Evolutionary conservation across 30 jellyfish, hydroid and myxozoan genomes (phyloP).

Genomic region (Nemopilema nomurai): DNA sequence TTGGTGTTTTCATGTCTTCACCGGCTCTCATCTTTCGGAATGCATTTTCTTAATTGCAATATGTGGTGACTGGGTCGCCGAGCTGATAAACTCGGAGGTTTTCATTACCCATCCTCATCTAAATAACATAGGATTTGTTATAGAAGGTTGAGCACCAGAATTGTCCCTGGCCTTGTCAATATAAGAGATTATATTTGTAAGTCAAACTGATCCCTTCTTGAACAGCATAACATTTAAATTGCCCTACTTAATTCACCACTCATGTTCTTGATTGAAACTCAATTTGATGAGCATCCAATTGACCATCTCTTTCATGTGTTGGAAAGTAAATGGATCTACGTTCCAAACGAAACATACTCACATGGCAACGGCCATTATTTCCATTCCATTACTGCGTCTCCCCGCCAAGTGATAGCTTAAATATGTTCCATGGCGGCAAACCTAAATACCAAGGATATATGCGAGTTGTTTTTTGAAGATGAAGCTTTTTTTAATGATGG

Average conservation of each 20-base stretch:
- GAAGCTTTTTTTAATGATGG: not conserved
- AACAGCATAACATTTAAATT: conserved; percentile 38
- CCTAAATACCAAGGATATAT: conserved; percentile 12
- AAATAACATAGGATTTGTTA: conserved; percentile 33
- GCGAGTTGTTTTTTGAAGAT: conserved; percentile 14
- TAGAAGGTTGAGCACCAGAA: conserved; percentile 48
- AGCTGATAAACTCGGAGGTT: conserved; percentile 27
- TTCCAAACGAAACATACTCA: conserved; percentile 12
- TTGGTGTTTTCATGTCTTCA: no score
- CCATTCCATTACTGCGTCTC: not conserved
- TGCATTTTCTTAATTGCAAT: not conserved
- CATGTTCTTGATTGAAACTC: conserved; percentile 21
- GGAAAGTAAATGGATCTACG: conserved; percentile 22
- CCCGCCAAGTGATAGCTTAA: not conserved
- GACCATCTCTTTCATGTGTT: conserved; percentile 14
- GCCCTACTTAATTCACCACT: conserved; percentile 14
- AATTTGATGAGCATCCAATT: conserved; percentile 26
- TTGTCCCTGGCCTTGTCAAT: conserved; percentile 25
- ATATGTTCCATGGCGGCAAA: conserved; percentile 6
- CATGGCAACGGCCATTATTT: conserved; percentile 3
- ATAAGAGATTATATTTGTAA: conserved; percentile 33
- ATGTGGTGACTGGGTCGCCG: conserved; percentile 45
- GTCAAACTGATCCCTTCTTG: conserved; percentile 48
- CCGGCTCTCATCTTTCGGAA: no score
- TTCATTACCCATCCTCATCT: conserved; percentile 35